Evolutionary conservation across 2,888 invertebrate genomes (phyloP).

Genomic region (Polylopha cassiicola): DNA sequence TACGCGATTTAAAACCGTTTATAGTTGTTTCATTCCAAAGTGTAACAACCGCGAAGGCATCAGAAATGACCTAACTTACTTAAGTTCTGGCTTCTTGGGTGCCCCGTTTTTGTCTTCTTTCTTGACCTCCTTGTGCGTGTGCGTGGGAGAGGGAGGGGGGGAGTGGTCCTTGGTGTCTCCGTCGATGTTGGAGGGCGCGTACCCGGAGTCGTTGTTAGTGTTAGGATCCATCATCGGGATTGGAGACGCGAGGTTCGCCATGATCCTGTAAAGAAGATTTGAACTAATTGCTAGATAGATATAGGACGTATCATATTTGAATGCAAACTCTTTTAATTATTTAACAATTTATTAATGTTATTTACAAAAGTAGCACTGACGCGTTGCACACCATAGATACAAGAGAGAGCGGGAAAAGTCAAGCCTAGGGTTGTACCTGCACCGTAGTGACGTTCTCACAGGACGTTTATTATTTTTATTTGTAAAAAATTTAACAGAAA

Average conservation of each 20-base stretch:
- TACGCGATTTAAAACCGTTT: background rate
- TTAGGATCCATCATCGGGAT: slow-evolving; percentile 84
- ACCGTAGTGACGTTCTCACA: too few relatives aligned
- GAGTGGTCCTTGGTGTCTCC: slow-evolving; percentile 78
- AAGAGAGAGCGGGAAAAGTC: too few relatives aligned
- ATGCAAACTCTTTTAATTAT: background rate
- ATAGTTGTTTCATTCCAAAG: background rate
- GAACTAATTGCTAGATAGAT: background rate
- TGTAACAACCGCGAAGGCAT: background rate
- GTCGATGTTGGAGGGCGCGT: slow-evolving; percentile 81
- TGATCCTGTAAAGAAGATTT: slow-evolving; percentile 45
- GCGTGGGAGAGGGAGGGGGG: slow-evolving; percentile 67
- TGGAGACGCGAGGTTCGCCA: slow-evolving; percentile 74
- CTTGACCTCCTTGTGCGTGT: slow-evolving; percentile 38
- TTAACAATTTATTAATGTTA: too few relatives aligned
- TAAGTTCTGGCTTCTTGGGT: slow-evolving; percentile 60
- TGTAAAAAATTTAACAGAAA: too few relatives aligned
- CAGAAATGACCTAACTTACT: slow-evolving; percentile 43
- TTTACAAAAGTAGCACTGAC: too few relatives aligned
- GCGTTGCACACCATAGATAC: too few relatives aligned
- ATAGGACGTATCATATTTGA: background rate
- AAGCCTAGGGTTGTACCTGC: too few relatives aligned
- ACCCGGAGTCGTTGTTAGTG: slow-evolving; percentile 91
- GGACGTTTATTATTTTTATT: too few relatives aligned
- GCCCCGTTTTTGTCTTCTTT: slow-evolving; percentile 38